These are phyloP conservation scores for Scotopteryx bipunctaria DNA, from an alignment of 2,888 invertebrate species.

Conservation along the genomic window DNA sequence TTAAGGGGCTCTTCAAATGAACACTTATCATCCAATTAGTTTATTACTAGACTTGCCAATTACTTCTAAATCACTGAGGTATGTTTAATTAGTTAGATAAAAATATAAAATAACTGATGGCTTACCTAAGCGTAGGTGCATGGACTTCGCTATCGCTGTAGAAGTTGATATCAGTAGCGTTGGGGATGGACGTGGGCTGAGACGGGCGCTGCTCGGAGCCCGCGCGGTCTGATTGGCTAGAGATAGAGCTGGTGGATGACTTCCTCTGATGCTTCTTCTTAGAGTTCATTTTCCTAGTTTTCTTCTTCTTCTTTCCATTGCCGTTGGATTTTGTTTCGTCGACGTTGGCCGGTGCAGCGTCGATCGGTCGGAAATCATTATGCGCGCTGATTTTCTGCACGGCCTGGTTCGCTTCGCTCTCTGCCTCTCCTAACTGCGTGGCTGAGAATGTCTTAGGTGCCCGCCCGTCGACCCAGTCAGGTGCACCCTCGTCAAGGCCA, in stretches of 20 bases:
- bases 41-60: constrained; percentile 1
- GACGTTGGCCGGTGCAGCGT: constrained; percentile 55
- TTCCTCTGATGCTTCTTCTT: constrained; percentile 92
- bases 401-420: constrained; percentile 77
- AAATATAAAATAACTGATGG: constrained; percentile 21
- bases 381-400: constrained; percentile 85
- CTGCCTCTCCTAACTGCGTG: constrained; percentile 74
- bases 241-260: constrained; percentile 82
- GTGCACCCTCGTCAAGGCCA: constrained; percentile 81
- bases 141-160: constrained; percentile 96
- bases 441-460: constrained; percentile 82
- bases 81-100: constrained; percentile 7
- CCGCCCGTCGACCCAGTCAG: constrained; percentile 77
- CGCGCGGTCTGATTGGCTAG: constrained; percentile 80
- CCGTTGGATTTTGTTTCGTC: constrained; percentile 82
- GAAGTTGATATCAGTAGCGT: constrained; percentile 84
- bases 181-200: constrained; percentile 63
- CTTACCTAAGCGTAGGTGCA: constrained; percentile 84
- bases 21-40: constrained; percentile 13
- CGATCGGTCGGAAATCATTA: constrained; percentile 86
- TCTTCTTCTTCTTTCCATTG: constrained; percentile 88
- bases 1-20: constrained; percentile 38
- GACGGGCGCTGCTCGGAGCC: constrained; percentile 69
- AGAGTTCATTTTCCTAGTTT: constrained; percentile 90
- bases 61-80: constrained; percentile 1